Evolutionary conservation across 2,113 vertebrate species (phyloP).

Genomic region (Dissostichus mawsoni): DNA sequence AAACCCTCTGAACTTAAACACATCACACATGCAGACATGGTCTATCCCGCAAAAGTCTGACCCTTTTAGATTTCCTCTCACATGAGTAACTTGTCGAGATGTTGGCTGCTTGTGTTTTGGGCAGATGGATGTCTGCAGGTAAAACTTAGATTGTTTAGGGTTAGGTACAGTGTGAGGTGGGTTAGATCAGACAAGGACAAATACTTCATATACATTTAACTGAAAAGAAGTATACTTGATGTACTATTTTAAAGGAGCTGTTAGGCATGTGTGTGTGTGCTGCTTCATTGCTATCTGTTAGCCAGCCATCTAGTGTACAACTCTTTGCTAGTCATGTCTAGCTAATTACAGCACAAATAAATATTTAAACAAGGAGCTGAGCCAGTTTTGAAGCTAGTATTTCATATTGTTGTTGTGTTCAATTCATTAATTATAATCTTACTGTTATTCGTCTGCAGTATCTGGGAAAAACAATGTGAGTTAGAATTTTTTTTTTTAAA

Average conservation of each 20-base stretch:
- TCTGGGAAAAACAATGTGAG: not conserved
- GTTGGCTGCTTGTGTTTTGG: not conserved
- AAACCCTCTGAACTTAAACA: not conserved
- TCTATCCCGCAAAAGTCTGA: not conserved
- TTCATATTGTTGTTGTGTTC: not conserved
- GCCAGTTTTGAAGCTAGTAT: not conserved
- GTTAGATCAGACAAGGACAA: not conserved
- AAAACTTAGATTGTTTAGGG: slow-evolving; percentile 31
- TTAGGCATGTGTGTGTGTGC: not conserved
- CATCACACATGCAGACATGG: not conserved
- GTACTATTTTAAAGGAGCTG: not conserved
- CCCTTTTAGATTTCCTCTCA: slow-evolving; percentile 13
- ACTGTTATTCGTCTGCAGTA: not conserved
- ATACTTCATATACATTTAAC: not conserved
- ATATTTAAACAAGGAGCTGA: not conserved
- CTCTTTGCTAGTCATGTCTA: not conserved
- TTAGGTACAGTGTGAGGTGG: slow-evolving; percentile 3
- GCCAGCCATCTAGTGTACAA: not conserved
- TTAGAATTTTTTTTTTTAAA: not conserved
- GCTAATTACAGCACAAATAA: not conserved
- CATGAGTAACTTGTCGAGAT: slow-evolving; percentile 8
- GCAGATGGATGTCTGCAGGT: slow-evolving; percentile 46
- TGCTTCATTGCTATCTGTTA: not conserved
- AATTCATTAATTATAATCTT: not conserved
- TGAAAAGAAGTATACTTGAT: not conserved